Evolutionary conservation across 2,113 vertebrate genomes (phyloP), one percentile per base, ranked within the genome.

Genomic region (Limnothrissa miodon): DNA sequence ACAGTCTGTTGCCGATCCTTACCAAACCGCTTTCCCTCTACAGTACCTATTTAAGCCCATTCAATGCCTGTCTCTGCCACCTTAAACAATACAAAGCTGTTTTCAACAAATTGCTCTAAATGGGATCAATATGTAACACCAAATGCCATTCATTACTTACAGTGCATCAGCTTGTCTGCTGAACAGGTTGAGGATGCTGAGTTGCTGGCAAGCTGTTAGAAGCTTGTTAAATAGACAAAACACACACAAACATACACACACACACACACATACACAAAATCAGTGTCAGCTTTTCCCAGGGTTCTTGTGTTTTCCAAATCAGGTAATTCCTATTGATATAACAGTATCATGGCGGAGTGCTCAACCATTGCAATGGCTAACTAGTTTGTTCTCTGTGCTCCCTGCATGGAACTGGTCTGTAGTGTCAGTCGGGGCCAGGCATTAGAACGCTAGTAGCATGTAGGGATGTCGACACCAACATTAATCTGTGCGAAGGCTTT

Each of bases 381-480:
- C 3, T 8, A 1, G 10, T 29, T 1, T 29, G 59, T 29, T 36
- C 29, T 39, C 13, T 39, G 66, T 74, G 66, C 10, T 74, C 29
- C 36, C 29, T 74, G 66, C 29, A 13, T 74, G 66, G 10, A 15
- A 5, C 4, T 13, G 66, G 25, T 17, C 66, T 36, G 66, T 36
- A 74, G 66, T 17, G 66, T 4, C 66, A 74, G 66, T 74, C 29
- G 29, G 39, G 44, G 81, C 45, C 82, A 53, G 13, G 48, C 46
- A 46, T 36, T 19, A 78, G 29, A 59, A 53, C 45, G 48, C 62
- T 66, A 74, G 78, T 19, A n/a, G 23, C 19, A 56, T 62, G 39
- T 42, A 39, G 80, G 21, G 25, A 79, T 44, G 59, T 59, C 83
- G 78, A 80, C 81, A 82, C 45, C 78, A 85, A 70, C 45, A 80